These are phyloP conservation scores for Falco berigora DNA, from an alignment of 2,797 vertebrate species.

Conservation along the genomic window DNA sequence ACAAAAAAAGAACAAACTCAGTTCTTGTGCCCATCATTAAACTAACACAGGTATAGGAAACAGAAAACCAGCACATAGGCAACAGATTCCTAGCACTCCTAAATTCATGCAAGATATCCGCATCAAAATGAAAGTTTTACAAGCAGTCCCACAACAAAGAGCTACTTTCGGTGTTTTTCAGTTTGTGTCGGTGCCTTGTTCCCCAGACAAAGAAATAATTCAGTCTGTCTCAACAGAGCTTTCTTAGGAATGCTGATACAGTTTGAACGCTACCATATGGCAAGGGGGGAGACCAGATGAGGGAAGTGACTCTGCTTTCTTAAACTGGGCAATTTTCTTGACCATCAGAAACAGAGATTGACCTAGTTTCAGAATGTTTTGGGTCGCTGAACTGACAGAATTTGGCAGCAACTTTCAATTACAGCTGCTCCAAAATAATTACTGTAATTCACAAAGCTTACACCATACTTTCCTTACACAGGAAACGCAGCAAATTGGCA, in stretches of 20 bases:
- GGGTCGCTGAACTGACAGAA: neutral
- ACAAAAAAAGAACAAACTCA: neutral
- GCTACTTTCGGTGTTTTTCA: neutral
- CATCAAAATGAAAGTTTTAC: neutral
- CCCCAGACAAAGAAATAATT: conserved; percentile 11
- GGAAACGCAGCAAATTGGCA: neutral
- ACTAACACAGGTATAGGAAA: neutral
- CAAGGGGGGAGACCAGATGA: neutral
- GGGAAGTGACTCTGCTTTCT: conserved; percentile 25
- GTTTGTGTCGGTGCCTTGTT: conserved; percentile 16
- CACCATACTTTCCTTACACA: neutral
- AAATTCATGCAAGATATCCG: neutral
- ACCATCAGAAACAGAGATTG: neutral
- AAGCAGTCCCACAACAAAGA: neutral
- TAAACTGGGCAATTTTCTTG: conserved; percentile 5
- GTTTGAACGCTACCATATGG: conserved; percentile 9
- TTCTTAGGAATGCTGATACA: neutral
- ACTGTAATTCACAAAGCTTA: neutral
- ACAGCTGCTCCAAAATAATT: neutral
- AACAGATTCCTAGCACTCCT: neutral
- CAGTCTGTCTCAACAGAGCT: neutral
- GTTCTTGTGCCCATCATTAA: neutral
- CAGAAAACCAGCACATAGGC: neutral
- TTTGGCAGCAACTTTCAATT: neutral
- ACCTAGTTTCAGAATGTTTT: neutral